phyloP scores from a whole-genome alignment of 2,888 invertebrate species.

The Folsomia candida region DNA sequence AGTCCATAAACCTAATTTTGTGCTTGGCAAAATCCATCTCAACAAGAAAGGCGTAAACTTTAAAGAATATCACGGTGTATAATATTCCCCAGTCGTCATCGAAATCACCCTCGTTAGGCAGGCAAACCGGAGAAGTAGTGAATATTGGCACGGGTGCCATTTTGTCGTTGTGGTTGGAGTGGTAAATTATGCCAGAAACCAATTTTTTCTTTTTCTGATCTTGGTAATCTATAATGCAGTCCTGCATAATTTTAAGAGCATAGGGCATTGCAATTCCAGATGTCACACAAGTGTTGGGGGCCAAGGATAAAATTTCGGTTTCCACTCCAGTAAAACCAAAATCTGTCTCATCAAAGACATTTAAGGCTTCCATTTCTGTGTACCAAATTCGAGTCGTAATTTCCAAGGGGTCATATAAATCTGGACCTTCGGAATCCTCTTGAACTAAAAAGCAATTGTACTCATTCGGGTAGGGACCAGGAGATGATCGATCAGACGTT shows the following conservation, averaged over 20 bases:
- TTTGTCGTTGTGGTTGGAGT: too few species aligned
- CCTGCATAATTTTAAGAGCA: not conserved
- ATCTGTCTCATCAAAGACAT: not conserved
- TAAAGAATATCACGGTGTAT: not conserved
- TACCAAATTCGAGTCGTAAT: not conserved
- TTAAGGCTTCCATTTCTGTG: not conserved
- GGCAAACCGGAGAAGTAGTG: not conserved
- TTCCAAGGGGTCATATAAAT: not conserved
- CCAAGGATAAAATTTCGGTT: not conserved
- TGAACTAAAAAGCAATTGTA: too few species aligned
- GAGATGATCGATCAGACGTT: too few species aligned
- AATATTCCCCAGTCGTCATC: not conserved
- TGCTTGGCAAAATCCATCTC: not conserved
- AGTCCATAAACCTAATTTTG: not conserved
- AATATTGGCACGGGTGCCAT: too few species aligned
- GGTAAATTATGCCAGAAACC: too few species aligned
- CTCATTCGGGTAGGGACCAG: too few species aligned
- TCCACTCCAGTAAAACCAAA: not conserved
- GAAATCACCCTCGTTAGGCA: not conserved
- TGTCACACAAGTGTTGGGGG: too few species aligned
- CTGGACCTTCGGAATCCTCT: too few species aligned
- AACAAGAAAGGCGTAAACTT: not conserved
- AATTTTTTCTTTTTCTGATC: too few species aligned
- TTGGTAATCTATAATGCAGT: not conserved
- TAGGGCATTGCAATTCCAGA: too few species aligned